Evolutionary conservation across 2,113 vertebrate genomes (phyloP).

Genomic region (Columba livia): DNA sequence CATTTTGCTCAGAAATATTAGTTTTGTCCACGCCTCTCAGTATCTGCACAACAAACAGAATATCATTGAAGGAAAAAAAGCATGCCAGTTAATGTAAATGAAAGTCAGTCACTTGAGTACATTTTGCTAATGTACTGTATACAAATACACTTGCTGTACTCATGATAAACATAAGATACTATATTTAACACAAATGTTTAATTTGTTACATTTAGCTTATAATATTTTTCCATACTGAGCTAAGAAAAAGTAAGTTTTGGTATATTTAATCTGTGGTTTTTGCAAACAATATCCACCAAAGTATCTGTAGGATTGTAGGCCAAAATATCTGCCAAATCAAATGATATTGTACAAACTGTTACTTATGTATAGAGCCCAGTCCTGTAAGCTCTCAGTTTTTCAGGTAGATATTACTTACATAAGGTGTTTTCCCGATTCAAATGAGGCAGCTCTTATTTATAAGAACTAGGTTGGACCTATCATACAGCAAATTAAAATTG

Average conservation of each 20-base stretch:
- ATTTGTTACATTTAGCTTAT: not conserved
- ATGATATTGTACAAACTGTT: not conserved
- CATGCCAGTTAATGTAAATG: conserved; percentile 40
- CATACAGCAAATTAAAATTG: not conserved
- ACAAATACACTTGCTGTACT: not conserved
- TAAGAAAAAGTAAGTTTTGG: not conserved
- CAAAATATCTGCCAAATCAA: not conserved
- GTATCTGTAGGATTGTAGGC: not conserved
- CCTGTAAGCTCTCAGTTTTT: not conserved
- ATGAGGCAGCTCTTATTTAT: not conserved
- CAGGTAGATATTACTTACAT: not conserved
- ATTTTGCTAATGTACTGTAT: not conserved
- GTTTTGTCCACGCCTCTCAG: conserved; percentile 20
- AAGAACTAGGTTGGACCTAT: not conserved
- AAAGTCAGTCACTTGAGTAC: not conserved
- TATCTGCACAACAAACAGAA: not conserved
- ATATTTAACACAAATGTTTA: not conserved
- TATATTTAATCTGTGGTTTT: not conserved
- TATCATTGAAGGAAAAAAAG: not conserved
- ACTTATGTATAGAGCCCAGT: not conserved
- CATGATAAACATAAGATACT: not conserved
- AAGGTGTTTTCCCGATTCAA: not conserved
- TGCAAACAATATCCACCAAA: not conserved
- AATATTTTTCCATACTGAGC: not conserved
- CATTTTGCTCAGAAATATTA: conserved; percentile 28